A percentile compares a stretch with the other conserved stretches of the same genome.
Conservation (phyloP, 64 coral and sea anemone species). For the Pocillopora verrucosa region DNA sequence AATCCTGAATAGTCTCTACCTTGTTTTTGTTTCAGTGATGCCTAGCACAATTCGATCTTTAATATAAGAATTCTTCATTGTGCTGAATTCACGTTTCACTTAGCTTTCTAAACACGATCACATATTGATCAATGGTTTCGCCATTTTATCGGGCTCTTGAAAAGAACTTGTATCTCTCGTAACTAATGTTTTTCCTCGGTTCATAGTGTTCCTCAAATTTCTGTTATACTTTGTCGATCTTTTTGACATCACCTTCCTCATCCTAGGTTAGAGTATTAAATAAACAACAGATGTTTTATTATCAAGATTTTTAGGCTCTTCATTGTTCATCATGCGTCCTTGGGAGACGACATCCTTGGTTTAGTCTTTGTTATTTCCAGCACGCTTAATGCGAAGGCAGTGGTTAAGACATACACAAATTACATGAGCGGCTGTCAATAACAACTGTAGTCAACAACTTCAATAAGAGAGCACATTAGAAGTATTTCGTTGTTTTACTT, state of each 20-base stretch:
- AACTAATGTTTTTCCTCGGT: conserved; percentile 42
- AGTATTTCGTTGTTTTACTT: no score
- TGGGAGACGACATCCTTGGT: no score
- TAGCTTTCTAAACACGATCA: neutral
- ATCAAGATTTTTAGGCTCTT: no score
- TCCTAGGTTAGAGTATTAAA: conserved; percentile 13
- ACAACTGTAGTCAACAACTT: no score
- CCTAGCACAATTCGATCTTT: conserved; percentile 56
- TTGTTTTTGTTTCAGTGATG: conserved; percentile 37
- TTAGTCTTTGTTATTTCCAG: no score
- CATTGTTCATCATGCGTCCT: no score
- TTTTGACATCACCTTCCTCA: conserved; percentile 14
- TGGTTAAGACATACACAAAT: no score
- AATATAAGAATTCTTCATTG: conserved; percentile 36
- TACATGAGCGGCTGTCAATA: no score
- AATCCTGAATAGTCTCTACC: conserved; percentile 49
- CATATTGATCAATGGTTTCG: neutral
- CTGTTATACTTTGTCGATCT: neutral
- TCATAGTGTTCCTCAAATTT: conserved; percentile 16
- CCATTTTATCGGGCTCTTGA: conserved; percentile 21
- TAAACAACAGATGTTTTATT: no score
- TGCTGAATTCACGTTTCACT: conserved; percentile 22
- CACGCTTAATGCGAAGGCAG: no score
- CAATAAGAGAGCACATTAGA: no score
- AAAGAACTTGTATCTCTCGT: conserved; percentile 37